Evolutionary conservation across 1,140 invertebrate species (phyloP).

Genomic region (Fopius arisanus): DNA sequence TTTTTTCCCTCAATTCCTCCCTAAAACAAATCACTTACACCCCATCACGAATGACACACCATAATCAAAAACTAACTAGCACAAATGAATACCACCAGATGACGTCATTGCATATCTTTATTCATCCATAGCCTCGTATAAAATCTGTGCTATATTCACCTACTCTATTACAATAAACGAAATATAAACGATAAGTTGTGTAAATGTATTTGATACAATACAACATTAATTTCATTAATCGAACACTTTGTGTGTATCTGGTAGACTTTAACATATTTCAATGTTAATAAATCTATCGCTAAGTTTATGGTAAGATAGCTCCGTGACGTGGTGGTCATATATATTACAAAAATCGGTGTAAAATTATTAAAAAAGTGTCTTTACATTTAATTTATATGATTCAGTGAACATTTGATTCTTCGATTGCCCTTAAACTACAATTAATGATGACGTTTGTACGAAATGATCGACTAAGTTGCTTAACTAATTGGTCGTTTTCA

Average conservation of each 20-base stretch:
- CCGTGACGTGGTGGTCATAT: neutral
- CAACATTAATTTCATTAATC: constrained; percentile 3
- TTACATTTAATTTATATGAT: no score
- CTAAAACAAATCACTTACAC: neutral
- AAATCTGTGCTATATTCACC: neutral
- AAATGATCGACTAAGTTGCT: neutral
- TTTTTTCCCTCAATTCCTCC: neutral
- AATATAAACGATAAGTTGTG: neutral
- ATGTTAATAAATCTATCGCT: neutral
- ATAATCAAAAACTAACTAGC: neutral
- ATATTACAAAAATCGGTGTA: neutral
- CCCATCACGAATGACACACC: neutral
- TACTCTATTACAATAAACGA: neutral
- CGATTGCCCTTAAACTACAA: neutral
- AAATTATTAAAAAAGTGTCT: neutral
- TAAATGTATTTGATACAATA: constrained; percentile 5
- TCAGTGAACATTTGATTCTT: no score
- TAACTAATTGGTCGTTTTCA: neutral
- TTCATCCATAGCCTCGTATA: neutral
- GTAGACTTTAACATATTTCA: neutral
- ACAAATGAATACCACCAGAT: neutral
- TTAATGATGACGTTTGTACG: neutral
- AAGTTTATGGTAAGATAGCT: neutral
- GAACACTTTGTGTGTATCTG: constrained; percentile 10
- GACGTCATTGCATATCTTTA: neutral